Evolutionary conservation across 2,797 vertebrate genomes (phyloP).

Genomic region (Halcyon smyrnensis): DNA sequence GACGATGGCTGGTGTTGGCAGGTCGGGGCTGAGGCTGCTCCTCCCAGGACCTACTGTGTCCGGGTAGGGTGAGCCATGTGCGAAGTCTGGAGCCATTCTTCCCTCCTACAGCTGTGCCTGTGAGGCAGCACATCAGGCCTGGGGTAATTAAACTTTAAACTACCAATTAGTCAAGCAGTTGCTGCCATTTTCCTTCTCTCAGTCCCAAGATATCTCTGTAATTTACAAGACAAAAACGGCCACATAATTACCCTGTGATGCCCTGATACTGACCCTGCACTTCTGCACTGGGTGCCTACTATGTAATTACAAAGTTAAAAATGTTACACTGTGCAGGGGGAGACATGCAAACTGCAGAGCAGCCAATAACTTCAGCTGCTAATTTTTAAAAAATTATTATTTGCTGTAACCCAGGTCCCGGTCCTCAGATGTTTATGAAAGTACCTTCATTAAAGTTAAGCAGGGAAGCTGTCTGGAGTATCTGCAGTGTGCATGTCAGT

Average conservation of each 20-base stretch:
- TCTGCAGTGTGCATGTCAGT: rapidly evolving
- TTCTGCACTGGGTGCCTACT: not conserved
- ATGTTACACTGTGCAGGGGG: not conserved
- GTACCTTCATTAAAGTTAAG: not conserved
- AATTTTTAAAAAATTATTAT: not conserved
- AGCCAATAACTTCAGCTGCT: not conserved
- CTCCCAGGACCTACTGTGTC: not conserved
- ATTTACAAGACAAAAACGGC: slow-evolving; percentile 74
- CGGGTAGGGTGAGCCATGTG: rapidly evolving
- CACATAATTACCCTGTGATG: slow-evolving; percentile 69
- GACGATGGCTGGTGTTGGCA: not conserved
- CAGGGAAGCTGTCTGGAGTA: not conserved
- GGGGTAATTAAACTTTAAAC: slow-evolving; percentile 79
- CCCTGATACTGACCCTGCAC: slow-evolving; percentile 49
- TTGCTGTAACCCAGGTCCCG: not conserved
- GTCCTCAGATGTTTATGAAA: not conserved
- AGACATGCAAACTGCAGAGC: not conserved
- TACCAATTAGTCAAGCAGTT: slow-evolving; percentile 77
- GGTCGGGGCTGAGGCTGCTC: not conserved
- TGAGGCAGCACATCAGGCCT: not conserved
- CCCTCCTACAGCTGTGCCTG: not conserved
- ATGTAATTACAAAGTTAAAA: slow-evolving; percentile 70
- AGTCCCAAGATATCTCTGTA: slow-evolving; percentile 61
- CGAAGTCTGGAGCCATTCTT: not conserved
- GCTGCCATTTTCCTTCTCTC: slow-evolving; percentile 48